Evolutionary conservation across 2,888 invertebrate species (phyloP), one percentile per base, ranked within the genome.

Genomic region (Rhaphigaster nebulosa): DNA sequence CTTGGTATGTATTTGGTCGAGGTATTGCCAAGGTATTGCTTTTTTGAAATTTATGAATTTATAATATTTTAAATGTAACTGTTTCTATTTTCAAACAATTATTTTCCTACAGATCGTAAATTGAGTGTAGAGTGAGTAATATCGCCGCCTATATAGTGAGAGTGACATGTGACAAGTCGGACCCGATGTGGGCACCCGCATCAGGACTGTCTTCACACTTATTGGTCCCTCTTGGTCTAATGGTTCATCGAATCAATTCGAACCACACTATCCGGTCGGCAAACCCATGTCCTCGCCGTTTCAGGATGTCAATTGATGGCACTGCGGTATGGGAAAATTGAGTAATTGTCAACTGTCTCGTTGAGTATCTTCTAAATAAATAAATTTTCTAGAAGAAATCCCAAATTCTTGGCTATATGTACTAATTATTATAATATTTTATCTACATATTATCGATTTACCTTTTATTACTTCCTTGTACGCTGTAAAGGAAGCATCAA

Each of bases 181-280:
- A 41, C 0, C 45, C 41, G 45, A 84, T 84, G 84, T 84, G 84
- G 84, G 84, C 38, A 84, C 84, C 84, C 84, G 84, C 84, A 84
- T 84, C 50, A 41, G 84, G 5, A 26, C 26, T 45, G 45, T 45
- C 45, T 84, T 84, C 84, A n/a, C 84, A 84, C 84, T 84, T n/a
- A 84, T 50, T 84, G 70, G 38, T 38, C 26, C 6, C 70, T 38
- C 6, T 38, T 76, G 34, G 34, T 38, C 34, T 76, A 76, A 38
- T 76, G 70, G 34, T 76, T 38, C 8, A 76, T 84, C 84, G 84
- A 84, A 84, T 84, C 84, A 84, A 84, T 84, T 41, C n/a, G 4
- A 84, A 38, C 70, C 38, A 8, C 34, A 20, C 20, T 38, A 76
- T 76, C 70, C 70, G 34, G 20, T 34, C 34, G 34, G 70, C 70